Conservation (phyloP, 2,797 vertebrate species). For the Periophthalmus magnuspinnatus region DNA sequence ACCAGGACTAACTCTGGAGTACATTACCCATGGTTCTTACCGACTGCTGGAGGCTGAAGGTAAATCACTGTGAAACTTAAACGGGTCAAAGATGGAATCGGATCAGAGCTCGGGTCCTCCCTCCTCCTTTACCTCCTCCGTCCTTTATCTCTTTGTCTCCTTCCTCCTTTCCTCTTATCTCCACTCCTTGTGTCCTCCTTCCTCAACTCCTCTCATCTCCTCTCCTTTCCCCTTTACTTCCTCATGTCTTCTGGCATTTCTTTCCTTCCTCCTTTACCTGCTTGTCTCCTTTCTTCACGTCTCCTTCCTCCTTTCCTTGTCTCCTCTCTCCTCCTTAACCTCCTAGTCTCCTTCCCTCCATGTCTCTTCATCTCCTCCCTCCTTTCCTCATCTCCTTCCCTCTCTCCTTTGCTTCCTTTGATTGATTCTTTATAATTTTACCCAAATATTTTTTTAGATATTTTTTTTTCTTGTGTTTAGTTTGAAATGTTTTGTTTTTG, state of each 20-base stretch:
- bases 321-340: not conserved
- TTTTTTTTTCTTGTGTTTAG: too few species aligned
- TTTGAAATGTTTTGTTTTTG: too few species aligned
- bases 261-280: not conserved
- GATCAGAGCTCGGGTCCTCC: not conserved
- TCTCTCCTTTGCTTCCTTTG: too few species aligned
- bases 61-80: slow-evolving; percentile 9
- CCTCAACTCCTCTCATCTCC: not conserved
- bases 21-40: slow-evolving; percentile 13
- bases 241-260: not conserved
- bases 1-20: not conserved
- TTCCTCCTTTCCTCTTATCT: not conserved
- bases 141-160: not conserved
- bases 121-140: not conserved
- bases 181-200: not conserved
- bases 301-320: not conserved
- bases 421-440: too few species aligned
- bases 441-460: too few species aligned
- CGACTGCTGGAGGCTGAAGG: slow-evolving; percentile 7
- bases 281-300: not conserved
- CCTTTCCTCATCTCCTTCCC: not conserved
- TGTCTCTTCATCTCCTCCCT: not conserved
- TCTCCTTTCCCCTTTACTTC: not conserved
- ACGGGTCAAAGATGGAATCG: slow-evolving; percentile 3
- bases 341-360: not conserved